phyloP scores from a whole-genome alignment of 2,113 vertebrate genomes.

The Paraplagusia blochii region DNA sequence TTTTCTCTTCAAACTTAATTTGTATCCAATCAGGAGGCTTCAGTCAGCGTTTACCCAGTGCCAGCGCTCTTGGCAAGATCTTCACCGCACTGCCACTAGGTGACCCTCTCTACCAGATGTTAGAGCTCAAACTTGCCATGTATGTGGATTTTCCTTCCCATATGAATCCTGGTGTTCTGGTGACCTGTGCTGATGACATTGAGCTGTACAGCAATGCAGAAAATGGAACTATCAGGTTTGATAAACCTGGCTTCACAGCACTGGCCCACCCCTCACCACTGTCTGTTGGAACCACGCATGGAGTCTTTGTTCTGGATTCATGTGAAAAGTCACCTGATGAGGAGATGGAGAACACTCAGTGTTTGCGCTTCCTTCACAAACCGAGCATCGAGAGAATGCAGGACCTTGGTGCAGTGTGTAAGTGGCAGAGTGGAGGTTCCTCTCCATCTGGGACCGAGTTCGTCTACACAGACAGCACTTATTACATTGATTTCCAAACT shows the following conservation, averaged over 20 bases:
- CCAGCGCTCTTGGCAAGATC: conserved; percentile 92
- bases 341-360: conserved; percentile 75
- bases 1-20: not conserved
- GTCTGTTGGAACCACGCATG: conserved; percentile 83
- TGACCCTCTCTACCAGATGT: conserved; percentile 86
- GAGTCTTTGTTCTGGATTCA: conserved; percentile 86
- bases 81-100: conserved; percentile 88
- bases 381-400: conserved; percentile 81
- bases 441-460: conserved; percentile 50
- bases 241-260: conserved; percentile 86
- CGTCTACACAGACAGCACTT: conserved; percentile 93
- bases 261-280: conserved; percentile 88
- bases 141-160: conserved; percentile 87
- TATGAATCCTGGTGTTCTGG: conserved; percentile 87
- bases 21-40: conserved; percentile 79
- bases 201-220: conserved; percentile 82
- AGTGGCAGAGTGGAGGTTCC: conserved; percentile 1
- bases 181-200: conserved; percentile 90
- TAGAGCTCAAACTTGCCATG: conserved; percentile 93
- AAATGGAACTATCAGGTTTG: conserved; percentile 70
- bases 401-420: conserved; percentile 73
- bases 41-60: conserved; percentile 90
- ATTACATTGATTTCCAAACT: conserved; percentile 81
- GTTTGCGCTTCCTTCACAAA: conserved; percentile 88
- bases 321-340: conserved; percentile 12